These are phyloP conservation scores for Drosophila eugracilis DNA, from an alignment of 1,140 invertebrate genomes.

Conservation along the genomic window DNA sequence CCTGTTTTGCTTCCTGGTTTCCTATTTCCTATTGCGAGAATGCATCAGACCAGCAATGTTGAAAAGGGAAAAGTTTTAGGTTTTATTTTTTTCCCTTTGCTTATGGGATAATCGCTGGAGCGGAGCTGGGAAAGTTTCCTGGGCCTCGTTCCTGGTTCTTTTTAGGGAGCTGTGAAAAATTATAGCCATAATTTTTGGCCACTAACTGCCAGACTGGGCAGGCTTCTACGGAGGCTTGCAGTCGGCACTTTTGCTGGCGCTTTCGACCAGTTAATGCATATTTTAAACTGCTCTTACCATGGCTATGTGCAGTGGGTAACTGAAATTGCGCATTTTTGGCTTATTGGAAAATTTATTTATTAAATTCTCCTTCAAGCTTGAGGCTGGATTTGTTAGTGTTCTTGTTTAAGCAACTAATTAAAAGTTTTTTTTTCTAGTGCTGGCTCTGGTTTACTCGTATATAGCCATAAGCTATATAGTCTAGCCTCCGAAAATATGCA, in stretches of 20 bases:
- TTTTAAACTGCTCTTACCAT: constrained; percentile 68
- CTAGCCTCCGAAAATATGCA: constrained; percentile 65
- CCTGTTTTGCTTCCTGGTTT: constrained; percentile 18
- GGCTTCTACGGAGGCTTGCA: constrained; percentile 37
- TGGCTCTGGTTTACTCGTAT: constrained; percentile 20
- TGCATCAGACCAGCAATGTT: constrained; percentile 37
- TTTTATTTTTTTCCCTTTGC: constrained; percentile 25
- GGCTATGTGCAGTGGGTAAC: constrained; percentile 28
- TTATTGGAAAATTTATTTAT: constrained; percentile 82
- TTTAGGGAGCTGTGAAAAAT: constrained; percentile 65
- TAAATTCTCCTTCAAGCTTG: constrained; percentile 60
- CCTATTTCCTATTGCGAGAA: constrained; percentile 29
- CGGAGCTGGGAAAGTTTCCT: constrained; percentile 28
- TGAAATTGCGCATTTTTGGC: constrained; percentile 66
- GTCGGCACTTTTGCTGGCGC: constrained; percentile 20
- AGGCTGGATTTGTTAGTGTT: too few relatives aligned
- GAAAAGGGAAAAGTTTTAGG: constrained; percentile 35
- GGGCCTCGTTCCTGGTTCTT: constrained; percentile 5
- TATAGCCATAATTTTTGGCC: constrained; percentile 77
- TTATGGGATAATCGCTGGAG: constrained; percentile 54
- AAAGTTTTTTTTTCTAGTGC: constrained; percentile 56
- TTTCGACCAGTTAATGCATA: constrained; percentile 72
- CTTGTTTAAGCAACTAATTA: constrained; percentile 77
- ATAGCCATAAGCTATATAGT: constrained; percentile 44
- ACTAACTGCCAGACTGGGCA: constrained; percentile 72